phyloP scores from a whole-genome alignment of 2,888 invertebrate species.

The Trichogramma dendrolimi region DNA sequence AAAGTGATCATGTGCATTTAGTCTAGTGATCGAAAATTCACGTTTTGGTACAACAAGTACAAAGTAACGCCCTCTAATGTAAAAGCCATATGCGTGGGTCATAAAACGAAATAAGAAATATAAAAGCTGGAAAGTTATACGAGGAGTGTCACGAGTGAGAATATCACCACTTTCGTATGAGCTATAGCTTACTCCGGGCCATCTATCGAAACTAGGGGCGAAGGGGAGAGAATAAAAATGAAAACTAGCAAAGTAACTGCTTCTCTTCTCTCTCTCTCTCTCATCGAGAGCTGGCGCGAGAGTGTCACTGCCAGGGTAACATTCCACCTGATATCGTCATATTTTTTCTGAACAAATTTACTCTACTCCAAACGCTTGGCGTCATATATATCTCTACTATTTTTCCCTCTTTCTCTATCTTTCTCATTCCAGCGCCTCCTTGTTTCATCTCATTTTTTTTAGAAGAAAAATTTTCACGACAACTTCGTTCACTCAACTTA shows the following conservation, averaged over 20 bases:
- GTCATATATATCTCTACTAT: neutral
- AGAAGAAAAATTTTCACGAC: too few species aligned
- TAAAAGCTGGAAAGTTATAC: neutral
- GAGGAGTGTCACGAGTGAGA: neutral
- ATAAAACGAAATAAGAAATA: too few species aligned
- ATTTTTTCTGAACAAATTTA: conserved; percentile 17
- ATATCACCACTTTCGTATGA: conserved; percentile 11
- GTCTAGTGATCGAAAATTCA: too few species aligned
- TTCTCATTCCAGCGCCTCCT: neutral
- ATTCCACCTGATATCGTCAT: conserved; percentile 10
- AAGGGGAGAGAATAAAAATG: too few species aligned
- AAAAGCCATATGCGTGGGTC: too few species aligned
- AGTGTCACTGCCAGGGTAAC: neutral
- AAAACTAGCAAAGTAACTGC: too few species aligned
- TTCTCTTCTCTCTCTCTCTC: neutral
- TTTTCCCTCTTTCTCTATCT: neutral
- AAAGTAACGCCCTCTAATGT: too few species aligned
- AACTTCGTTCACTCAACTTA: too few species aligned
- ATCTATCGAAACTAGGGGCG: too few species aligned
- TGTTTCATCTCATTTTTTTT: neutral
- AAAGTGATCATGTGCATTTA: too few species aligned
- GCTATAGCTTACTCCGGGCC: too few species aligned
- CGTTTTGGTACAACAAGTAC: too few species aligned
- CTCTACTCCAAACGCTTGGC: neutral
- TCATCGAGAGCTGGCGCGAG: conserved; percentile 9